Evolutionary conservation across 2,113 vertebrate genomes (phyloP).

Genomic region (Coracopsis vasa): DNA sequence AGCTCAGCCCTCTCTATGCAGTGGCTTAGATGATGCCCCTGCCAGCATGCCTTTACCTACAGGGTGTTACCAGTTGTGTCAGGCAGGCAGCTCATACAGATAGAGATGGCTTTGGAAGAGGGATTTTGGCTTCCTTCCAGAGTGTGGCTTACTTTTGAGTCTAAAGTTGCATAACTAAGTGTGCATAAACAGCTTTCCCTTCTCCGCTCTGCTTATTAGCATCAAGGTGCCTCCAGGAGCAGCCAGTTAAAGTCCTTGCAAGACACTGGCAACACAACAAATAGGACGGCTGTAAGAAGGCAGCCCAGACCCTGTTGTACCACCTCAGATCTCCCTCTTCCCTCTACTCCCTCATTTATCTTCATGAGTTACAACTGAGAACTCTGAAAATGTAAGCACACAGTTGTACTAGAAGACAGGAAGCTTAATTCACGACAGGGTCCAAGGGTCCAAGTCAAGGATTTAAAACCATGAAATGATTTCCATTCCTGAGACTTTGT

Average conservation of each 20-base stretch:
- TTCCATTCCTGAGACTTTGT: neutral
- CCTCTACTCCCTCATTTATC: neutral
- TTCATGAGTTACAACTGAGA: neutral
- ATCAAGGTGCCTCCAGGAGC: neutral
- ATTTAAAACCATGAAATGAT: neutral
- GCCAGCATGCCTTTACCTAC: neutral
- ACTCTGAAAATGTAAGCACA: neutral
- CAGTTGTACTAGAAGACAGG: neutral
- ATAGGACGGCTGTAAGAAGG: neutral
- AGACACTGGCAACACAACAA: neutral
- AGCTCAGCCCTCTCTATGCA: neutral
- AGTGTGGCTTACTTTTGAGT: neutral
- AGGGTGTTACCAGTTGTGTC: neutral
- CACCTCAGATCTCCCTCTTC: neutral
- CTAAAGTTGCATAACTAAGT: neutral
- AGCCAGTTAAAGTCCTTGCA: neutral
- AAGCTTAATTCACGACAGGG: neutral
- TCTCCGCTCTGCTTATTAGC: neutral
- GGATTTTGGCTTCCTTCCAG: neutral
- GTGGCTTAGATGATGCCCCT: neutral
- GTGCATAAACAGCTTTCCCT: neutral
- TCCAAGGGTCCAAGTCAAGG: neutral
- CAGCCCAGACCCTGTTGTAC: neutral
- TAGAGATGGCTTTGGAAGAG: neutral
- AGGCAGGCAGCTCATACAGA: neutral